Percentiles rank a stretch among this genome's conserved stretches.
These are phyloP conservation scores for Pollenia amentaria DNA, from an alignment of 2,888 invertebrate species.

Conservation along the genomic window DNA sequence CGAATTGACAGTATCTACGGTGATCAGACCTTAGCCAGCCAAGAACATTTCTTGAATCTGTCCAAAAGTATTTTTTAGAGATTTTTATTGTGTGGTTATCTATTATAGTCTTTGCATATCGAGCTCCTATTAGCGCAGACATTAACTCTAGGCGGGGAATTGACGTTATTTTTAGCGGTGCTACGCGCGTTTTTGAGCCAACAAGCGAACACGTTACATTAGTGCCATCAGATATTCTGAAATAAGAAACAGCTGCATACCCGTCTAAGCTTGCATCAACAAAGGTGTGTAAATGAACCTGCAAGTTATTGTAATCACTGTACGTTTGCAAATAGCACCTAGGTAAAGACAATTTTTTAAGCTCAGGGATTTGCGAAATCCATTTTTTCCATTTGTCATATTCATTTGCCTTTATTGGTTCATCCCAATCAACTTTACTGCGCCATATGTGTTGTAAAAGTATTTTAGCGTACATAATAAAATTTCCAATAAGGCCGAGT, in stretches of 20 bases:
- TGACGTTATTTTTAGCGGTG: constrained; percentile 59
- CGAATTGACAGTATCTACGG: constrained; percentile 10
- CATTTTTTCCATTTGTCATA: constrained; percentile 31
- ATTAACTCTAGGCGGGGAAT: constrained; percentile 49
- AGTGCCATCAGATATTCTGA: constrained; percentile 20
- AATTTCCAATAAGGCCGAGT: constrained; percentile 55
- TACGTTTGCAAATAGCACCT: constrained; percentile 42
- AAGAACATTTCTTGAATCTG: constrained; percentile 76
- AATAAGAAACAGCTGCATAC: constrained; percentile 32
- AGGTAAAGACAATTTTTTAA: constrained; percentile 48
- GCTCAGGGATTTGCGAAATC: constrained; percentile 37
- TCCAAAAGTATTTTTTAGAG: constrained; percentile 71
- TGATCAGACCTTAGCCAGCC: constrained; percentile 73
- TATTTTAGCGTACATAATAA: constrained; percentile 57
- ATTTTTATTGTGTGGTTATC: constrained; percentile 61
- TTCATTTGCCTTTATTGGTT: constrained; percentile 16
- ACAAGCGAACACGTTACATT: constrained; percentile 36
- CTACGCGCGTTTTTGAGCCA: constrained; percentile 51
- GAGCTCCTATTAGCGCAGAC: constrained; percentile 54
- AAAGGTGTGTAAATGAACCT: constrained; percentile 42
- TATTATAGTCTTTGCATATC: constrained; percentile 52
- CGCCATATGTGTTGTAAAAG: constrained; percentile 59
- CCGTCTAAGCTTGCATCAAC: constrained; percentile 28
- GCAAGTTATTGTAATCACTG: constrained; percentile 19
- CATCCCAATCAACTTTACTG: constrained; percentile 59